A percentile compares a stretch with the other conserved stretches of the same genome.
Evolutionary conservation across 2,113 vertebrate genomes (phyloP).

Genomic region (Verasper variegatus): DNA sequence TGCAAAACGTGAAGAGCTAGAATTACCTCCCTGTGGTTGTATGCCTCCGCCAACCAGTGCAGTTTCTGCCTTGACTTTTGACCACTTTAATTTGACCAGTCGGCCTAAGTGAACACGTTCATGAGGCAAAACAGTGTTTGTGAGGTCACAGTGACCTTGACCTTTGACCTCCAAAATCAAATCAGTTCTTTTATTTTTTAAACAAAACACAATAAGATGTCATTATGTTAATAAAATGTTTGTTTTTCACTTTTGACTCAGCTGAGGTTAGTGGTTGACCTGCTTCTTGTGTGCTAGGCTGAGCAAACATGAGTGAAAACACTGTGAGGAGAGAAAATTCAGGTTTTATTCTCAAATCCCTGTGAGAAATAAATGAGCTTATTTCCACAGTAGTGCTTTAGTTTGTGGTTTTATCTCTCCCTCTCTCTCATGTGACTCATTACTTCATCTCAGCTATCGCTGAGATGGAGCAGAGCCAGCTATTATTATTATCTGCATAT

Average conservation of each 20-base stretch:
- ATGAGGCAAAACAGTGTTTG: too few relatives aligned
- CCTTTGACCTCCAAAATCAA: too few relatives aligned
- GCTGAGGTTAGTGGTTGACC: not conserved
- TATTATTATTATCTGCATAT: conserved; percentile 2
- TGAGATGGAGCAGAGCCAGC: conserved; percentile 12
- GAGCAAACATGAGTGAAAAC: not conserved
- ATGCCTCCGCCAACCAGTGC: too few relatives aligned
- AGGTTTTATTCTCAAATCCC: not conserved
- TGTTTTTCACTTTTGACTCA: not conserved
- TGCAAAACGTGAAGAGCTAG: conserved; percentile 60
- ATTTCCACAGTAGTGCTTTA: not conserved
- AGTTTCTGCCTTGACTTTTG: too few relatives aligned
- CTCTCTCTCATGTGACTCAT: not conserved
- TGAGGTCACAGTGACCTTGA: too few relatives aligned
- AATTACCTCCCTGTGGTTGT: too few relatives aligned
- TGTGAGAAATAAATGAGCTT: not conserved
- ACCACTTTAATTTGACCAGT: too few relatives aligned
- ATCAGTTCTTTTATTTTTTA: too few relatives aligned
- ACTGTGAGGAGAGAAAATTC: not conserved
- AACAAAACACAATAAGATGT: too few relatives aligned
- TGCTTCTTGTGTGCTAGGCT: not conserved
- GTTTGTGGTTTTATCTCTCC: not conserved
- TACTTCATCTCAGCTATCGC: not conserved
- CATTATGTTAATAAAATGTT: not conserved
- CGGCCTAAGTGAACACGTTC: too few relatives aligned